Evolutionary conservation across 2,113 vertebrate species (phyloP), one percentile per base, ranked within the genome.

Genomic region (Eleginops maclovinus): DNA sequence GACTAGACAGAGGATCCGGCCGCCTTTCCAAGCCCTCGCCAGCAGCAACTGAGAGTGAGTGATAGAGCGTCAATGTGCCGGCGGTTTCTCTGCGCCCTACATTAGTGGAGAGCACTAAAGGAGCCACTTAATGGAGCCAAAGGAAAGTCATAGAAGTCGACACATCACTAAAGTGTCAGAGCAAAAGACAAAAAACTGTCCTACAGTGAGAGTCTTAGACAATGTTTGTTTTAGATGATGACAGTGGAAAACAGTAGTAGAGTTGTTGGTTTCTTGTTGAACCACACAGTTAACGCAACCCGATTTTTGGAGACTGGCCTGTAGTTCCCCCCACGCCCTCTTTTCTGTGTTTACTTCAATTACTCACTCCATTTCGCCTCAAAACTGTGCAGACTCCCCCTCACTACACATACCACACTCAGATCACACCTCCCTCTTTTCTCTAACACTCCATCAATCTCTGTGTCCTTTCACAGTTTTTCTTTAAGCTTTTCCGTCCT

Each of bases 301-400:
- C 41, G 31, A 73, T 84, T 93, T 89, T 82, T 89, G 73, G 91
- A 88, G 75, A 90, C 80, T 75, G 75, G 90, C 76, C 87, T 81
- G 83, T 41, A 75, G 71, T 85, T 87, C 78, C 78, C 67, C 31
- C 90, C 75, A 85, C 85, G 41, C 89, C 87, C 76, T 87, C 85
- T 69, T 87, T 86, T 91, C 90, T 76, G 59, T 91, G 87, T 94
- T 92, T 92, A 91, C 91, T 92, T 93, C 82, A 91, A 93, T 93
- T 88, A 91, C 87, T 93, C 89, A 93, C 76, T 88, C 87, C 79
- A 79, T 89, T 93, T 94, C 83, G 73, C 82, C 87, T 91, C 61
- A 91, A 88, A 93, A 88, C 70, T 85, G 31, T 36, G 80, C 85
- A 64, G 61, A 78, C 89, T 81, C 75, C 84, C 82, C 83, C 83